Evolutionary conservation across 2,113 vertebrate genomes (phyloP).

Genomic region (Lipophrys pholis): DNA sequence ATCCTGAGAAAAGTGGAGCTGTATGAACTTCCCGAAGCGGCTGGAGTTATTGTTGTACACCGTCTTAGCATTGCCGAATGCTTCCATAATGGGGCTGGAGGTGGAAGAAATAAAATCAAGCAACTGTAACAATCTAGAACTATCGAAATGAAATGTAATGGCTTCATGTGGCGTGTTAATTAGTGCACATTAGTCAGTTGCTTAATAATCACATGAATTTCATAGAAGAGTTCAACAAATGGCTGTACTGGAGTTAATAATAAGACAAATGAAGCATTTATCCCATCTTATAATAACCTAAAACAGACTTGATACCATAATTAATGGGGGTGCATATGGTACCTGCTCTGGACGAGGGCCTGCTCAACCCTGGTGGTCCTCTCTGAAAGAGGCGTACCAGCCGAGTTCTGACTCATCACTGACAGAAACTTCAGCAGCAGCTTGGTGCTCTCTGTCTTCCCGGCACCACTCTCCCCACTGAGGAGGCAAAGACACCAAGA

Average conservation of each 20-base stretch:
- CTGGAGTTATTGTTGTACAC: constrained; percentile 96
- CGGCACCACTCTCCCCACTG: constrained; percentile 93
- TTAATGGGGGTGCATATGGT: constrained; percentile 9
- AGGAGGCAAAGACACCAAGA: constrained; percentile 7
- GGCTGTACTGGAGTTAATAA: too few relatives aligned
- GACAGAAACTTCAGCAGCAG: constrained; percentile 92
- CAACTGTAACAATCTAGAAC: not conserved
- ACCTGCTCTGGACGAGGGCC: constrained; percentile 94
- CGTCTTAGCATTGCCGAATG: constrained; percentile 93
- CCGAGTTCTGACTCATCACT: constrained; percentile 90
- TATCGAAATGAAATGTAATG: too few relatives aligned
- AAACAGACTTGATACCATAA: too few relatives aligned
- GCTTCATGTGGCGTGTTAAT: too few relatives aligned
- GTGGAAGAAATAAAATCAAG: constrained; percentile 30
- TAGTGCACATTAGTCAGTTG: too few relatives aligned
- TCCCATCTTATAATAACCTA: too few relatives aligned
- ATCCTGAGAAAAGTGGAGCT: constrained; percentile 91
- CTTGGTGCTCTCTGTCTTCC: constrained; percentile 95
- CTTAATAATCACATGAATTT: too few relatives aligned
- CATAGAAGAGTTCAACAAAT: too few relatives aligned
- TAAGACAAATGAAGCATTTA: too few relatives aligned
- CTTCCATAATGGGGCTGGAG: constrained; percentile 91
- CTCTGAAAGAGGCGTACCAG: constrained; percentile 78
- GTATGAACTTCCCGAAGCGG: constrained; percentile 94
- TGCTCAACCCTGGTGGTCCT: constrained; percentile 89